Evolutionary conservation across 1,140 invertebrate genomes (phyloP), one percentile per base, ranked within the genome.

Genomic region (Drosophila ficusphila): DNA sequence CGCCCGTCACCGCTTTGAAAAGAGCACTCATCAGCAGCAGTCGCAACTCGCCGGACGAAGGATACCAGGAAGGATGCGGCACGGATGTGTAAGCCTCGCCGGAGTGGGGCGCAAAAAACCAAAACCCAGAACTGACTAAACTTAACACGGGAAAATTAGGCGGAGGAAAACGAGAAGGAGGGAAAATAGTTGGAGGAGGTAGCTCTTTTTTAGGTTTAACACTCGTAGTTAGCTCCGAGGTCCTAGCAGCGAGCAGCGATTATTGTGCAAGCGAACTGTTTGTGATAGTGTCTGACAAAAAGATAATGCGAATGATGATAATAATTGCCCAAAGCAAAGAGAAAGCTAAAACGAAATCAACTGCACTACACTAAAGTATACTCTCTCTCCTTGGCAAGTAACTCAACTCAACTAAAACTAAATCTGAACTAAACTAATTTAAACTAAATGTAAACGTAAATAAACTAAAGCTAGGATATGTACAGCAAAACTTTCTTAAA

Each of bases 31-130:
- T 94, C 64, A 95, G 95, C 72, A 95, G 94, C 68, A 96, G 95
- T 64, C 94, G 96, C 79, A 97, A 96, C 90, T 96, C 96, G 1
- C 96, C 96, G 12, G 97, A 98, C 85, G 97, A 98, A 91, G 96
- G 96, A 12, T 98, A 97, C 83, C 97, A 97, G 90, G 97, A 98
- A 92, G 96, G 96, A 62, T 97, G 96, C 90, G 97, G 96, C 36
- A 97, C 97, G 16, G 97, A 98, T 92, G 97, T 98, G 89, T 98
- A 91, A 90, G 76, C 62, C 14, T 21, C 18, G 16, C 4, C n/a
- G 31, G 7, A n/a, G 2, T 9, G 4, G 6, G 27, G 25, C 6
- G 16, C 8, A 19, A 31, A 4, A 61, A 65, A 46, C 48, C 48
- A 54, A 27, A 51, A 49, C 67, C 61, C 49, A 83, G 79, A 85